Evolutionary conservation across 1,140 invertebrate genomes (phyloP), one percentile per base, ranked within the genome.

Genomic region (Trichomalopsis sarcophagae): DNA sequence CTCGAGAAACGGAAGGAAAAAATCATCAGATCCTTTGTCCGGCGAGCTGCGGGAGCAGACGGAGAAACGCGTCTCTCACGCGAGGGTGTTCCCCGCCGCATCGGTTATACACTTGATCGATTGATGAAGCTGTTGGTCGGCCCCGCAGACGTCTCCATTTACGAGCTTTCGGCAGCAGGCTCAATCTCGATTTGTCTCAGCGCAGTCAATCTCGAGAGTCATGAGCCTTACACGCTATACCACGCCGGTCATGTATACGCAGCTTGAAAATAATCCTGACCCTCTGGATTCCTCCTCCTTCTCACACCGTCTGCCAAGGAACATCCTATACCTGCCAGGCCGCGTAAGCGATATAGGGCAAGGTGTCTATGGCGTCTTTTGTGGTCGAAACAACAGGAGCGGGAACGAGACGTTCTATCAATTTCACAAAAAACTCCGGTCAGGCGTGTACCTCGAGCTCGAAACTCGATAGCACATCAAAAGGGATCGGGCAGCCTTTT

Each of bases 401-500:
- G 7, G 40, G 44, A 47, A 30, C 44, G 21, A 68, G 23, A 33
- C 30, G 78, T 68, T 83, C 76, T 71, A 83, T 86, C 85, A 40
- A 81, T 86, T 86, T 86, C 81, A 81, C 73, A 77, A 85, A 79
- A 79, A 66, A 47, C 33, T 73, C 44, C 50, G 66, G 7, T 50
- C 47, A 5, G 21, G 30, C 71, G 73, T 66, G 74, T 82, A 62
- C 40, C 69, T 62, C 23, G 47, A 75, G 79, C 66, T 76, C 50
- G 79, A 80, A 86, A 86, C 62, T 66, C n/a, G 77, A 84, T 86
- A 86, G 81, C 77, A 69, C 69, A 83, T 86, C 81, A 86, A 86
- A 86, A 85, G 80, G 62, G 47, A 74, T 80, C 73, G 79, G n/a
- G 11, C 11, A 21, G 33, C 33, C 27, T 75, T 30, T 36, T n/a